phyloP scores from a whole-genome alignment of 1,140 invertebrate species.

The Caenorhabditis briggsae region DNA sequence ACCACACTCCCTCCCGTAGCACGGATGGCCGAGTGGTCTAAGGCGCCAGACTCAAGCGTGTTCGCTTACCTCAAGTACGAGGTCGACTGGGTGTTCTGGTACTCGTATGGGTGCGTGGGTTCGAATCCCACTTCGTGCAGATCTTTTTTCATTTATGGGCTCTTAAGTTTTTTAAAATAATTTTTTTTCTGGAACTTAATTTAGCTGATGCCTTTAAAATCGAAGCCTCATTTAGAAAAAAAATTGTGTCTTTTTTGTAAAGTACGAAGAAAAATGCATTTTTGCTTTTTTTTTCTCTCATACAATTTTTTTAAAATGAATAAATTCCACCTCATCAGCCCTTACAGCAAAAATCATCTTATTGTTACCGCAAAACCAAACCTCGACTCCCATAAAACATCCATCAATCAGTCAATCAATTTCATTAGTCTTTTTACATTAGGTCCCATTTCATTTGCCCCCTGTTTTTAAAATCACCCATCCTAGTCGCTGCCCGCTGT shows the following conservation, averaged over 20 bases:
- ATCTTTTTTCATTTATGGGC: slow-evolving; percentile 28
- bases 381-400: background rate
- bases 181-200: too few relatives aligned
- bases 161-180: too few relatives aligned
- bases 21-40: slow-evolving; percentile 74
- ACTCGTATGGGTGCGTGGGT: slow-evolving; percentile 56
- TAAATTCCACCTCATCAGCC: too few relatives aligned
- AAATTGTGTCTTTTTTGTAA: background rate
- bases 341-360: too few relatives aligned
- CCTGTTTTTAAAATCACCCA: slow-evolving; percentile 17
- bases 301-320: too few relatives aligned
- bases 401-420: slow-evolving; percentile 41
- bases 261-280: too few relatives aligned
- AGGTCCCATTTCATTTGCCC: background rate
- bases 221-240: too few relatives aligned
- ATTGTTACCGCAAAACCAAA: background rate
- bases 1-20: slow-evolving; percentile 3
- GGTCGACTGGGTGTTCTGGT: slow-evolving; percentile 46
- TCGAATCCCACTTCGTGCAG: slow-evolving; percentile 57
- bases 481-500: background rate
- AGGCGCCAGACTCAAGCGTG: slow-evolving; percentile 73
- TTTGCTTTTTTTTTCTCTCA: background rate
- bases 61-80: slow-evolving; percentile 28
- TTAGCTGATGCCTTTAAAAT: too few relatives aligned
- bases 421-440: slow-evolving; percentile 40